Conservation (phyloP, 64 coral and sea anemone genomes). For the Pocillopora verrucosa region DNA sequence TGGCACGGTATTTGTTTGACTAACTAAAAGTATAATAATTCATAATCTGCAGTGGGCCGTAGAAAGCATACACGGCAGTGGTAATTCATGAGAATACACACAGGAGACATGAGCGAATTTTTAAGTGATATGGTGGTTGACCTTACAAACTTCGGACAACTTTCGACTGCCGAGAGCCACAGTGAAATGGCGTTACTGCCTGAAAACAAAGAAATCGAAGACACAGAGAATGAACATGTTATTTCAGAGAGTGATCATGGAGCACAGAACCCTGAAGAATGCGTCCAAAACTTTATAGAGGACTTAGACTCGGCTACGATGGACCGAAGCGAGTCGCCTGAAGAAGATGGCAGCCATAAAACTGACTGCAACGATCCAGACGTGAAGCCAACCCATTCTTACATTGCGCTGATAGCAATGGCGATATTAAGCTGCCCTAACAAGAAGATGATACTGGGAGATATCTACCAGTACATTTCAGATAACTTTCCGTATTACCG, state of each 20-base stretch:
- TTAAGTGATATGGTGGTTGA: background rate
- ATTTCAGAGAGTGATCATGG: background rate
- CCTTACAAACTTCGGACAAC: background rate
- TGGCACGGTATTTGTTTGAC: constrained; percentile 72
- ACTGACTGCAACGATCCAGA: constrained; percentile 65
- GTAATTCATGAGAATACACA: constrained; percentile 13
- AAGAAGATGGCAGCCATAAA: constrained; percentile 10
- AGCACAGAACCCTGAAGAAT: constrained; percentile 23
- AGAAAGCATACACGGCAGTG: constrained; percentile 41
- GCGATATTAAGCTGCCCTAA: constrained; percentile 85
- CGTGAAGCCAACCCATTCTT: constrained; percentile 92
- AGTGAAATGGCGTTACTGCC: background rate
- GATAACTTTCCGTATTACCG: constrained; percentile 96
- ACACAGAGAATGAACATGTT: background rate
- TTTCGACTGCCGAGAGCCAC: background rate
- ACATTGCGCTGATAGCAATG: constrained; percentile 98
- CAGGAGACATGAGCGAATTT: constrained; percentile 22
- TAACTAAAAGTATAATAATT: constrained; percentile 78
- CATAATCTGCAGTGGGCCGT: constrained; percentile 40
- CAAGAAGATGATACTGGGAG: constrained; percentile 95
- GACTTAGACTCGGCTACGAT: constrained; percentile 2
- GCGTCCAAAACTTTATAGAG: background rate
- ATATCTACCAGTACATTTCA: constrained; percentile 97
- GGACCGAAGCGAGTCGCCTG: background rate
- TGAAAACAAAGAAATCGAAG: constrained; percentile 5